Percentiles rank a stretch among this genome's conserved stretches.
These are phyloP conservation scores for Dipodomys ordii DNA, from an alignment of 2,113 vertebrate genomes.

Conservation along the genomic window DNA sequence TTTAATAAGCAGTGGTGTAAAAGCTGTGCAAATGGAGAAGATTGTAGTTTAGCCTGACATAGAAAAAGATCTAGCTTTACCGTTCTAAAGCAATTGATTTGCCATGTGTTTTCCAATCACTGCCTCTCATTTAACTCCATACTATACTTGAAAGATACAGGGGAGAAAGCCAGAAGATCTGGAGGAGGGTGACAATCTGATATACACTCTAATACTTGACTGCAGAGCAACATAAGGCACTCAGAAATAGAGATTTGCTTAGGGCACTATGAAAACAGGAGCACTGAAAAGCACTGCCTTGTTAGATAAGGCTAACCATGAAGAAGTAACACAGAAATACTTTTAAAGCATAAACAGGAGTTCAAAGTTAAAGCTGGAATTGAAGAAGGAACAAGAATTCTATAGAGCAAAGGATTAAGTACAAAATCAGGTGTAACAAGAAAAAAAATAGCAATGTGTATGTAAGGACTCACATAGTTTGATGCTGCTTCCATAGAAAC, in stretches of 20 bases:
- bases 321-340: neutral
- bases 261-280: neutral
- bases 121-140: neutral
- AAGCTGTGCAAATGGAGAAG: neutral
- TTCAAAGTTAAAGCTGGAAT: constrained; percentile 5
- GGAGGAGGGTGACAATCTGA: neutral
- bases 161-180: neutral
- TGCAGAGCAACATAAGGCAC: neutral
- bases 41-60: neutral
- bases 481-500: neutral
- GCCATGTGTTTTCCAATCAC: neutral
- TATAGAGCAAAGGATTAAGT: neutral
- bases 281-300: neutral
- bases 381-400: neutral
- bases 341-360: neutral
- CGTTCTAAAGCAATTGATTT: neutral
- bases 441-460: neutral
- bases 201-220: neutral
- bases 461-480: neutral
- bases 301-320: neutral
- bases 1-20: neutral
- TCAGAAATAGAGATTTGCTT: neutral
- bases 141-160: neutral
- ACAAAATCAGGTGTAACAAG: neutral
- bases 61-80: neutral